phyloP scores from a whole-genome alignment of 2,888 invertebrate species.

The Rhamphomyia laevipes region DNA sequence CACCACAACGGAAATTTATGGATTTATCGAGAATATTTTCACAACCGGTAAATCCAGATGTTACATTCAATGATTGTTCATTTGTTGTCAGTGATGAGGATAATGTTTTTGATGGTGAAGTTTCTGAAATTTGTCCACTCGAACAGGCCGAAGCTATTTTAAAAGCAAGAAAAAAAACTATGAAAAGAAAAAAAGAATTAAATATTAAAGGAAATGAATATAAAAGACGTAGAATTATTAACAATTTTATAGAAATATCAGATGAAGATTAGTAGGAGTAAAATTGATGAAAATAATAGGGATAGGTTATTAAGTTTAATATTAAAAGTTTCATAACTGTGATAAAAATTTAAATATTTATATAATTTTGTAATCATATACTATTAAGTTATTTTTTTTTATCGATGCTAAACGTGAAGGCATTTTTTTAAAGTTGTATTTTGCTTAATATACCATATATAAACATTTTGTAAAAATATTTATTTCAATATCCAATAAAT shows the following conservation, averaged over 20 bases:
- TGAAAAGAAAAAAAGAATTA: constrained; percentile 10
- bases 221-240: not conserved
- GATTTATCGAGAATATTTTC: constrained; percentile 40
- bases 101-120: constrained; percentile 34
- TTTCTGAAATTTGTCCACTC: constrained; percentile 39
- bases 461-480: too few relatives aligned
- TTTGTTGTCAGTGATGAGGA: constrained; percentile 40
- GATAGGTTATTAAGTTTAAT: too few relatives aligned
- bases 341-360: too few relatives aligned
- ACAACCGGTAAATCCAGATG: constrained; percentile 35
- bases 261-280: not conserved
- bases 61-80: constrained; percentile 44
- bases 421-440: too few relatives aligned
- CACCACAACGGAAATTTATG: constrained; percentile 38
- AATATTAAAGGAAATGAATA: not conserved
- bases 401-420: too few relatives aligned
- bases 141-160: constrained; percentile 51
- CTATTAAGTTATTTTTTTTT: too few relatives aligned
- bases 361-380: too few relatives aligned
- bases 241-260: not conserved
- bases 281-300: not conserved
- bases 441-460: too few relatives aligned
- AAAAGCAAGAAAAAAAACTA: constrained; percentile 31
- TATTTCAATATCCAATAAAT: too few relatives aligned
- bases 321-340: too few relatives aligned